A percentile compares a stretch with the other conserved stretches of the same genome.
Evolutionary conservation across 2,797 vertebrate species (phyloP).

Genomic region (Trichosurus vulpecula): DNA sequence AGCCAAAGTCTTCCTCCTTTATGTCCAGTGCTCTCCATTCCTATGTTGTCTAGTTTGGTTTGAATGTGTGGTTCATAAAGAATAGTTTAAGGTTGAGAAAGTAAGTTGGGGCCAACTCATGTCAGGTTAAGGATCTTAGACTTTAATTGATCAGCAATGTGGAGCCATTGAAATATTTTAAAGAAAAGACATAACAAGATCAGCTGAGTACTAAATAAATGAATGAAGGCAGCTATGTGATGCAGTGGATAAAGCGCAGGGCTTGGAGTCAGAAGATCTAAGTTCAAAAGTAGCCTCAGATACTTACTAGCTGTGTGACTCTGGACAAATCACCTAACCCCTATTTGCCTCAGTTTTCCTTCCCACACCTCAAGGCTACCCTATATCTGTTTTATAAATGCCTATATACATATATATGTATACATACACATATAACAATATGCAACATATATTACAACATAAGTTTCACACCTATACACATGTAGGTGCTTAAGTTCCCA

Average conservation of each 20-base stretch:
- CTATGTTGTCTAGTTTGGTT: neutral
- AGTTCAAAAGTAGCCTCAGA: no score
- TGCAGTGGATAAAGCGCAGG: neutral
- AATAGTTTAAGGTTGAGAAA: neutral
- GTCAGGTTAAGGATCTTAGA: neutral
- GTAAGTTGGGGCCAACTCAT: neutral
- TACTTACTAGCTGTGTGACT: no score
- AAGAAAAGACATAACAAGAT: neutral
- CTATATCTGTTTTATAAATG: neutral
- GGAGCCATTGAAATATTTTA: neutral
- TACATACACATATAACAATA: neutral
- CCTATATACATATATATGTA: neutral
- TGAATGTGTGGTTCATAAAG: neutral
- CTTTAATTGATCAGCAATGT: neutral
- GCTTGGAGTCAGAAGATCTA: no score
- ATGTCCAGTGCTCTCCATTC: neutral
- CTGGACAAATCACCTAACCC: no score
- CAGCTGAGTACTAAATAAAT: neutral
- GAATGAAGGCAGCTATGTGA: neutral
- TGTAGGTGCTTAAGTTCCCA: neutral
- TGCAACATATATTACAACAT: neutral
- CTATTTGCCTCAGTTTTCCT: neutral
- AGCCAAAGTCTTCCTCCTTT: neutral
- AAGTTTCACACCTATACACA: neutral
- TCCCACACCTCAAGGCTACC: neutral